Percentiles rank a stretch among this genome's conserved stretches.
Evolutionary conservation across 2,888 invertebrate genomes (phyloP).

Genomic region (Sipunculus nudus): DNA sequence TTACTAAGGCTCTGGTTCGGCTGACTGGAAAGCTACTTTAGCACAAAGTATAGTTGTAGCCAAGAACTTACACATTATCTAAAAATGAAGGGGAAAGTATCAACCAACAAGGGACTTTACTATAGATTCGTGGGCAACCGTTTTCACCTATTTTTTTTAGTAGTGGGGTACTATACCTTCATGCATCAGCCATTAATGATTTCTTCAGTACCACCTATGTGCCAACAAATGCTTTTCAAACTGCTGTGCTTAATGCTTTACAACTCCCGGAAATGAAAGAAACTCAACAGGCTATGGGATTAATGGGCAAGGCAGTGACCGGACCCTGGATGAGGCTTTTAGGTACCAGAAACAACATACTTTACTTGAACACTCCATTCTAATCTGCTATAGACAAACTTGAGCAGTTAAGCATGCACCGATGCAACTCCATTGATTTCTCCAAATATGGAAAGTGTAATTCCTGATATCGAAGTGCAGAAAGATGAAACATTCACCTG

Average conservation of each 20-base stretch:
- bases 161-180: too few species aligned
- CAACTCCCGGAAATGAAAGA: not conserved
- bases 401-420: too few species aligned
- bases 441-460: too few species aligned
- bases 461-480: too few species aligned
- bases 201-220: not conserved
- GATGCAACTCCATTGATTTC: too few species aligned
- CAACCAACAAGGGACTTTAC: too few species aligned
- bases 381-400: not conserved
- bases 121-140: too few species aligned
- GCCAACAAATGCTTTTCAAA: not conserved
- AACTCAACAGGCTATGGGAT: not conserved
- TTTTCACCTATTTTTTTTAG: not conserved
- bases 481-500: too few species aligned
- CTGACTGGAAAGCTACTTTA: not conserved
- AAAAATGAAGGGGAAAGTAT: not conserved
- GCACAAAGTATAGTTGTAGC: too few species aligned
- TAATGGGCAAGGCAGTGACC: too few species aligned
- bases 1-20: not conserved
- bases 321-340: not conserved
- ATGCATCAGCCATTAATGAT: not conserved
- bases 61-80: not conserved
- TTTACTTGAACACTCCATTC: not conserved
- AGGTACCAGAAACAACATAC: not conserved
- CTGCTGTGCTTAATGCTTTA: not conserved